These are phyloP conservation scores for Marcusenius ussheri DNA, from an alignment of 2,113 vertebrate genomes.

Conservation along the genomic window DNA sequence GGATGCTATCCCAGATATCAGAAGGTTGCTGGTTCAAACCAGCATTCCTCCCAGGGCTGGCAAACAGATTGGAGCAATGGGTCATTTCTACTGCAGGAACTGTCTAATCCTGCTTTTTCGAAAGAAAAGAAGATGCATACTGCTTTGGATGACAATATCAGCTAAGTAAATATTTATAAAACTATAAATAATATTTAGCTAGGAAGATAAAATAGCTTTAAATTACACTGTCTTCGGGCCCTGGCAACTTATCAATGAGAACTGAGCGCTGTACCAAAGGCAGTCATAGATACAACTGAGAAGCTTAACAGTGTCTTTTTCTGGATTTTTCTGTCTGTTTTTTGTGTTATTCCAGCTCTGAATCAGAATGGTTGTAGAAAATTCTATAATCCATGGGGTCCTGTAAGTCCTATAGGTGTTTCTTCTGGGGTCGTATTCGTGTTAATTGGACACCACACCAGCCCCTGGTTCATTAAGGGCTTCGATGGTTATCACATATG, in stretches of 20 bases:
- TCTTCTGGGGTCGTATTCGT: neutral
- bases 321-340: neutral
- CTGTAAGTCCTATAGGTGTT: neutral
- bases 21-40: neutral
- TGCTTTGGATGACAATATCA: neutral
- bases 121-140: neutral
- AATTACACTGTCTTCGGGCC: neutral
- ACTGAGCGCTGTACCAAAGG: neutral
- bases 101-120: neutral
- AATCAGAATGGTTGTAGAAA: neutral
- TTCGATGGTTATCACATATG: neutral
- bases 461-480: neutral
- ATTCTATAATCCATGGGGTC: neutral
- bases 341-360: neutral
- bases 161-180: neutral
- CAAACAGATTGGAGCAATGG: too few relatives aligned
- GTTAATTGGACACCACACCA: neutral
- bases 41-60: too few relatives aligned
- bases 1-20: neutral
- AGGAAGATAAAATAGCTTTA: neutral
- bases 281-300: neutral
- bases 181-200: neutral
- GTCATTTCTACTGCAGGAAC: neutral
- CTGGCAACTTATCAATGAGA: neutral
- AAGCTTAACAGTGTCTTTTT: neutral